Evolutionary conservation across 2,113 vertebrate genomes (phyloP).

Genomic region (Hippopotamus amphibius): DNA sequence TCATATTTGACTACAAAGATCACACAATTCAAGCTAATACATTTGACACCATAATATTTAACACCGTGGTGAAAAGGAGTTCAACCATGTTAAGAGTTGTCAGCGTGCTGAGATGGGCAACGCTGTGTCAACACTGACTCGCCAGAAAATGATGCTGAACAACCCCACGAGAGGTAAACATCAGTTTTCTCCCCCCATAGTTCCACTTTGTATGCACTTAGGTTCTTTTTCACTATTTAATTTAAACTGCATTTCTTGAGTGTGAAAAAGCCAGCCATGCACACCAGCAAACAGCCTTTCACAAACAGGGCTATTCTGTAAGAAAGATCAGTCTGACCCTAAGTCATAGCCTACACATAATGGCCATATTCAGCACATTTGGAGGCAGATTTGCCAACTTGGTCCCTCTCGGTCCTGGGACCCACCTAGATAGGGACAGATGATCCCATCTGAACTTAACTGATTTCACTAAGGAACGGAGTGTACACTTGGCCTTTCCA

Average conservation of each 20-base stretch:
- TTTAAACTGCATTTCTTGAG: background rate
- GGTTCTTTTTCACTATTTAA: background rate
- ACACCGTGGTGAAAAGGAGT: background rate
- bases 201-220: background rate
- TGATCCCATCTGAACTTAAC: background rate
- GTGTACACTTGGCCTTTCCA: background rate
- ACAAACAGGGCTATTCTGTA: background rate
- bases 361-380: no score
- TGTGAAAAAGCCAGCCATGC: background rate
- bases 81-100: background rate
- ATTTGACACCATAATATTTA: background rate
- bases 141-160: background rate
- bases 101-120: background rate
- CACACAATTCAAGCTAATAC: background rate
- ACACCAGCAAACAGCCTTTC: background rate
- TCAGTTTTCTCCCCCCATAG: background rate
- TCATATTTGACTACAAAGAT: background rate
- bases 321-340: background rate
- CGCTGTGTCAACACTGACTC: rapidly evolving
- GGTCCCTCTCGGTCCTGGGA: background rate
- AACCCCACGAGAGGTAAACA: background rate
- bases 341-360: background rate
- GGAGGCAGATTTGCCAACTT: background rate
- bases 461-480: background rate
- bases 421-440: background rate